A percentile compares a stretch with the other conserved stretches of the same genome.
These are phyloP conservation scores for Sipha maydis DNA, from an alignment of 2,888 invertebrate genomes.

Conservation along the genomic window DNA sequence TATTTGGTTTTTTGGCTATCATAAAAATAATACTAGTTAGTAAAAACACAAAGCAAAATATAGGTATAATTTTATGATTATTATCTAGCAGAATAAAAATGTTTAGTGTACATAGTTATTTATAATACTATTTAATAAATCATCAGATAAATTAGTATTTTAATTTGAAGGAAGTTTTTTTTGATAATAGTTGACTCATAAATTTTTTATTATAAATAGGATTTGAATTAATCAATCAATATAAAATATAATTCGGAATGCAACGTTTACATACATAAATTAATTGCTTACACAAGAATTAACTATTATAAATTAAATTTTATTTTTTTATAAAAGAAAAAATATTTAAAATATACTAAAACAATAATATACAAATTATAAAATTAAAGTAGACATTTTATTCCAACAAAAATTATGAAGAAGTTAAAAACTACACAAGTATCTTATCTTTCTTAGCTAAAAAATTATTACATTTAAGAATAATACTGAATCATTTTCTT, in stretches of 20 bases:
- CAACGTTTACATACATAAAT: not conserved
- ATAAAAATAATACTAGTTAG: slow-evolving; percentile 28
- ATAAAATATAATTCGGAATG: slow-evolving; percentile 1
- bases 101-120: not conserved
- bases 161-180: not conserved
- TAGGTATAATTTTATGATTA: not conserved
- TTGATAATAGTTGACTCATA: not conserved
- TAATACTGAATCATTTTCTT: not conserved
- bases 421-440: not conserved
- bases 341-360: not conserved
- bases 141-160: not conserved
- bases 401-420: not conserved
- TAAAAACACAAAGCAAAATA: slow-evolving; percentile 9
- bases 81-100: not conserved
- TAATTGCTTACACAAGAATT: slow-evolving; percentile 9
- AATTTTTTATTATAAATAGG: slow-evolving; percentile 2
- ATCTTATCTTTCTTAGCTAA: not conserved
- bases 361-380: not conserved
- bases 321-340: not conserved
- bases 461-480: slow-evolving; percentile 13
- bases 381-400: slow-evolving; percentile 7
- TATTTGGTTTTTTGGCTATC: slow-evolving; percentile 15
- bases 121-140: not conserved
- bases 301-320: not conserved
- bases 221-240: not conserved